Base-by-base conservation (phyloP, 2,113 vertebrate species). In the Gadus chalcogrammus region DNA sequence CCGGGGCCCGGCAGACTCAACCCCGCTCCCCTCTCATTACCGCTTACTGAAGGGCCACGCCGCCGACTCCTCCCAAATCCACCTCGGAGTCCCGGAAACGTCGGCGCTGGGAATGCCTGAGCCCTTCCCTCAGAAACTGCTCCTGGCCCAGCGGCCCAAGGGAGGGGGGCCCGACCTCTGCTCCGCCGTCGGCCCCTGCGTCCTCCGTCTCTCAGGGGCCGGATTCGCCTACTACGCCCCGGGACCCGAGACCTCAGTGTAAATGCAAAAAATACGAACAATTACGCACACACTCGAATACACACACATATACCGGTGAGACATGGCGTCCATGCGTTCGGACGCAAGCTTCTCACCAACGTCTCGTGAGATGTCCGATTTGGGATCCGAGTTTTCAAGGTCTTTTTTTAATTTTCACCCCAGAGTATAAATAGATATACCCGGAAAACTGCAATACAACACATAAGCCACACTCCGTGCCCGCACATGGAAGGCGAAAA, bases 211-310 rank as follows among this genome's bases (percentile, higher is more conserved):
- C 48, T 91, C 94, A 31, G 88, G 91, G 80, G 81, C 85, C 0
- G 82, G 90, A 28, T 92, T 89, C 58, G 79, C 79, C 80, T 90
- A 85, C 88, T 84, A 78, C 65, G 87, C 92, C 85, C 90, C 93
- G 35, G 93, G 91, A 81, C 90, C 93, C 69, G 94, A 95, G 91
- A 94, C 95, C 4, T 91, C 93, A 0, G 93, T 97, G 73, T 91
- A 85, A 89, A 48, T 24, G 15, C 42, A 48, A 48, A 48, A 48
- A 42, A 24, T 2, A 31, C 61, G 12, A 12, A 31, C 61, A 31
- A 27, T 15, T 16, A 55, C 42, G 28, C 22, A 80, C 73, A 52
- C 48, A 60, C 22, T 56, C 7, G 5, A 65, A 52, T 62, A 61
- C 55, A 60, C 58, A 22, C 28, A 16, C n/a, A 42, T 9, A n/a